These are phyloP conservation scores for Aleiodes testaceus DNA, from an alignment of 2,888 invertebrate genomes.

Conservation along the genomic window DNA sequence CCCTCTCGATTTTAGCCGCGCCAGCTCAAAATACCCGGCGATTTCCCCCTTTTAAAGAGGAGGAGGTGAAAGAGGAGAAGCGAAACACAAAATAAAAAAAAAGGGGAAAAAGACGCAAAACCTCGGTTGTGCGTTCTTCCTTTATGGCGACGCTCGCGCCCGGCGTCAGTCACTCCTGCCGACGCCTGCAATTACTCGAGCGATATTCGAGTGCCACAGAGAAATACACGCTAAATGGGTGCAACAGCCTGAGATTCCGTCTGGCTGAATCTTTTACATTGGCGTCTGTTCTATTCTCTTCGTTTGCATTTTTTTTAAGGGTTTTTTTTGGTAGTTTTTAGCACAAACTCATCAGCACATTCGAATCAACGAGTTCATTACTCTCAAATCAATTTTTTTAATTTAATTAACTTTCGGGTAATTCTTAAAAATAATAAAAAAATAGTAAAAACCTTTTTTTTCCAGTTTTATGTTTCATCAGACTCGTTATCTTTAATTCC, in stretches of 20 bases:
- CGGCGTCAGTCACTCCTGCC: constrained; percentile 38
- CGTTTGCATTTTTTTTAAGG: background rate
- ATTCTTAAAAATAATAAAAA: too few species aligned
- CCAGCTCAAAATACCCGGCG: constrained; percentile 22
- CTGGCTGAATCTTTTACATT: constrained; percentile 33
- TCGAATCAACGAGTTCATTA: too few species aligned
- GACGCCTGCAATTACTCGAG: constrained; percentile 43
- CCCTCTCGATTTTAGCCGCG: constrained; percentile 21
- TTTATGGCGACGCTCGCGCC: constrained; percentile 39
- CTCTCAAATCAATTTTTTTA: too few species aligned
- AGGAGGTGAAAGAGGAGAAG: background rate
- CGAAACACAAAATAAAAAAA: constrained; percentile 2
- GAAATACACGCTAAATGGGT: constrained; percentile 32
- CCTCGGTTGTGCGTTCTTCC: constrained; percentile 26
- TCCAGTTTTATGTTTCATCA: background rate
- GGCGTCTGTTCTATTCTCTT: constrained; percentile 10
- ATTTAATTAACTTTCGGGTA: too few species aligned
- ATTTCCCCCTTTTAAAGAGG: background rate
- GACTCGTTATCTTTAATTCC: constrained; percentile 18
- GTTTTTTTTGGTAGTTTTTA: background rate
- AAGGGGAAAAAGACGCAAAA: constrained; percentile 19
- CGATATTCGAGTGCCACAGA: constrained; percentile 40
- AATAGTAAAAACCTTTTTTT: background rate
- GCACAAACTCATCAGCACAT: too few species aligned
- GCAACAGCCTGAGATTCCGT: constrained; percentile 37